phyloP scores from a whole-genome alignment of 2,888 invertebrate species.

The Ornithoptera priamus region DNA sequence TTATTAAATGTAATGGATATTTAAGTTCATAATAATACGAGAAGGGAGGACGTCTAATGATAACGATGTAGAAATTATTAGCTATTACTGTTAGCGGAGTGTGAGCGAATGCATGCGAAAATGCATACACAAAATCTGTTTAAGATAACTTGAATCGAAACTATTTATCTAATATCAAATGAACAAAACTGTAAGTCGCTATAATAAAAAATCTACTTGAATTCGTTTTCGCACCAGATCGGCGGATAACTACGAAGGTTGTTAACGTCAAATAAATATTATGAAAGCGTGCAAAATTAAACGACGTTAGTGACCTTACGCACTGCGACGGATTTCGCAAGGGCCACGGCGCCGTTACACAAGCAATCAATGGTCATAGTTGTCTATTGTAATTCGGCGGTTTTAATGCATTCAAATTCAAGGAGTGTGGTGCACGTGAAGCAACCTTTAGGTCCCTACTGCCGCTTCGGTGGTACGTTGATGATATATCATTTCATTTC shows the following conservation, averaged over 20 bases:
- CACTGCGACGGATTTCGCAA: constrained; percentile 61
- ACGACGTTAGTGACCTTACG: constrained; percentile 73
- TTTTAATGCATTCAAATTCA: constrained; percentile 45
- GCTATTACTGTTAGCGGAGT: background rate
- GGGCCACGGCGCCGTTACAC: constrained; percentile 46
- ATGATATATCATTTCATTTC: constrained; percentile 28
- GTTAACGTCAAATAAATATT: constrained; percentile 54
- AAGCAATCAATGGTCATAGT: constrained; percentile 47
- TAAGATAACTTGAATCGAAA: background rate
- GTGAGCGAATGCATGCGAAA: no score
- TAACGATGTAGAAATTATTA: constrained; percentile 4
- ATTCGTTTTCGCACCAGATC: constrained; percentile 17
- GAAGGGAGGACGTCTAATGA: constrained; percentile 22
- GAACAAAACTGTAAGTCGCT: background rate
- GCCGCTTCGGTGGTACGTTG: constrained; percentile 13
- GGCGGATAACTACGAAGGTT: constrained; percentile 35
- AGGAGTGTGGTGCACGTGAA: constrained; percentile 30
- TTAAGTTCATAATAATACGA: constrained; percentile 9
- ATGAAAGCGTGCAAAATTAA: constrained; percentile 73
- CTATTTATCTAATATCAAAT: background rate
- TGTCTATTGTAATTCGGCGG: constrained; percentile 47
- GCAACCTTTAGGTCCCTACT: constrained; percentile 27
- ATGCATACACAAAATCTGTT: background rate
- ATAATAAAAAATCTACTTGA: background rate
- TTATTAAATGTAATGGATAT: constrained; percentile 21